Conservation (phyloP, 1,140 invertebrate genomes). For the Leptinotarsa undecemlineata region DNA sequence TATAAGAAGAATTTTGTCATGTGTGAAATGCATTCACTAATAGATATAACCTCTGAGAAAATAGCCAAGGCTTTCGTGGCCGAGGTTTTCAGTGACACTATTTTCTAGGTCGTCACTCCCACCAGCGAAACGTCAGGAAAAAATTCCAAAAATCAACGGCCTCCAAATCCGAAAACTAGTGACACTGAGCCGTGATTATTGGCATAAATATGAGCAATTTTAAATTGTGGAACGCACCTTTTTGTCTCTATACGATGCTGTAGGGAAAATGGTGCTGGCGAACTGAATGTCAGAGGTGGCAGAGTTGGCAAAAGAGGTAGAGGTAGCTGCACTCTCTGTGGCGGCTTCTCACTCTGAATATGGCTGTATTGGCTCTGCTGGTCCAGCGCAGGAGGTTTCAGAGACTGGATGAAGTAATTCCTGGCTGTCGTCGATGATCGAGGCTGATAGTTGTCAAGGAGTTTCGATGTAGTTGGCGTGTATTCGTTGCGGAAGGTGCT, state of each 20-base stretch:
- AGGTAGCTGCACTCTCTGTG: conserved; percentile 45
- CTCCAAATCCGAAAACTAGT: no score
- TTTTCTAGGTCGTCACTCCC: no score
- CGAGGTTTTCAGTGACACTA: not conserved
- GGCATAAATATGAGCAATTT: no score
- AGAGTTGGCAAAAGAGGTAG: conserved; percentile 49
- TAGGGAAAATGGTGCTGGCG: conserved; percentile 52
- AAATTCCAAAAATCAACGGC: no score
- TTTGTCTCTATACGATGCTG: conserved; percentile 49
- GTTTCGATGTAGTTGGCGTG: conserved; percentile 30
- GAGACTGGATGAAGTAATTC: conserved; percentile 33
- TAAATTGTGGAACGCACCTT: conserved; percentile 42
- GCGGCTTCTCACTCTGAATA: conserved; percentile 47
- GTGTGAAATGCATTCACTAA: no score
- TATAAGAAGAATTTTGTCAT: no score
- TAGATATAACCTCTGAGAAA: not conserved
- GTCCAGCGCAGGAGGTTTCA: conserved; percentile 34
- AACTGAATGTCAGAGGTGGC: conserved; percentile 52
- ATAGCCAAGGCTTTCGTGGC: not conserved
- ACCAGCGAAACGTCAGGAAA: no score
- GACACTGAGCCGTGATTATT: no score
- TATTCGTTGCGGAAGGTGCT: conserved; percentile 29
- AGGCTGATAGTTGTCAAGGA: conserved; percentile 15
- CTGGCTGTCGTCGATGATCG: conserved; percentile 27
- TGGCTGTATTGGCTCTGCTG: conserved; percentile 35